Base-by-base conservation (phyloP, 2,113 vertebrate species). In the Telmatochromis sp. region DNA sequence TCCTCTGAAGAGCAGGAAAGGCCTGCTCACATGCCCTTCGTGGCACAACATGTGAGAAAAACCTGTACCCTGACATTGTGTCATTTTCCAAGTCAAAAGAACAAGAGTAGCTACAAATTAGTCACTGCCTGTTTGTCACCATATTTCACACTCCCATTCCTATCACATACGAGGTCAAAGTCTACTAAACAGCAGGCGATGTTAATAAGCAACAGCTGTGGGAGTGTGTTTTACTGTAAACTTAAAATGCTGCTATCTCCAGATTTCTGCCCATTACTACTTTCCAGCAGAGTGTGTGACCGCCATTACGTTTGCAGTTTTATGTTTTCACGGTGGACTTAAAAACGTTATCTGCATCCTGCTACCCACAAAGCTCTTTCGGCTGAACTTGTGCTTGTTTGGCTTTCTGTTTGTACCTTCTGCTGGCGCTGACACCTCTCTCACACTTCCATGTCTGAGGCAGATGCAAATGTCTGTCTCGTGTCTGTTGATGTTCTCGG, bases 401-500 rank as follows among this genome's bases (percentile, higher is more conserved):
- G 73, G 60, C 88, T 88, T 75, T 86, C 31, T 85, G 81, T 90
- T 81, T 81, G 75, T 87, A 85, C 90, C 87, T 92, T 87, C 82
- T 54, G 85, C 86, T 75, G 85, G 87, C 4, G 15, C 88, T 60
- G 86, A 91, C 89, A 92, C 55, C 58, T 90, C 88, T 90, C 81
- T 81, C 85, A 89, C 87, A 82, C 86, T 83, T 89, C 89, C 13
- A 12, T 35, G 86, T 93, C 91, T 92, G 89, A 26, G 89, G 84
- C 88, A 89, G 84, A 94, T 93, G 91, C 93, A 94, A 94, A 94
- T 93, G 91, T 90, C 92, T 89, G 91, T 90, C 88, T 95, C 73
- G 9, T 47, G 40, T 75, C 40, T 75, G 40, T 75, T 85, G 5
- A 70, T 58, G 93, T 86, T 93, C 84, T 91, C 83, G 86, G 88